Base-by-base conservation (phyloP, 2,888 invertebrate species). In the Anodontia alba region DNA sequence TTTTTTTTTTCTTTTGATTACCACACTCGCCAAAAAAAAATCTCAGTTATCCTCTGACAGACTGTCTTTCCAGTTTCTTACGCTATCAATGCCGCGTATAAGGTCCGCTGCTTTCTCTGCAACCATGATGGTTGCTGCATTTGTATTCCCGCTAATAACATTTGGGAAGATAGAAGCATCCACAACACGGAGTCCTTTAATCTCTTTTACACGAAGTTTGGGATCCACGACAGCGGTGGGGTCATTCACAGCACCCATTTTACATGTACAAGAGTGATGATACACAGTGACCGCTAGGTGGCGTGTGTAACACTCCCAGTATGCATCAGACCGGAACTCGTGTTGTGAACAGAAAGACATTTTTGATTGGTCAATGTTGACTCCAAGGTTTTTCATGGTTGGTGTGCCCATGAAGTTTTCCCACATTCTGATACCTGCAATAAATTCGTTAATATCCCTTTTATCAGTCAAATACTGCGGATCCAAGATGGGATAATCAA, bases 401-500 rank as follows among this genome's bases (percentile, higher is more conserved):
- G n/a, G 38, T 20, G 73, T 73, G 8, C 33, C 3, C 12, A 62
- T 36, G 17, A 57, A 62, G 20, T 54, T 62, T 17, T 57, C 54
- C 57, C 36, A 31, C 0, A 73, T n/a, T 38, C 62, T 7, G 7
- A 36, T n/a, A 71, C 81, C 81, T 71, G 23, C 42, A 10, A 81
- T 70, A 36, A 77, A 71, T 38, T 42, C 62, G 62, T 75, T 46
- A 0, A 73, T 12, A 51, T 81, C 80, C 12, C 68, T 51, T 31
- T 49, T 31, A 10, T 96, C 93, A 38, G 95, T 94, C 81, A 98
- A 97, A 93, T 99, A 99, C 91, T 98, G 97, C 0, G 99, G 97
- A 94, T 99, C 96, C 94, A 99, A 97, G 46, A 97, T 93, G 0
- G 98, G 98, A 94, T 96, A 96, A 80, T 97, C 96, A 33, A 96